Evolutionary conservation across 2,888 invertebrate species (phyloP).

Genomic region (Punctoribates punctum): DNA sequence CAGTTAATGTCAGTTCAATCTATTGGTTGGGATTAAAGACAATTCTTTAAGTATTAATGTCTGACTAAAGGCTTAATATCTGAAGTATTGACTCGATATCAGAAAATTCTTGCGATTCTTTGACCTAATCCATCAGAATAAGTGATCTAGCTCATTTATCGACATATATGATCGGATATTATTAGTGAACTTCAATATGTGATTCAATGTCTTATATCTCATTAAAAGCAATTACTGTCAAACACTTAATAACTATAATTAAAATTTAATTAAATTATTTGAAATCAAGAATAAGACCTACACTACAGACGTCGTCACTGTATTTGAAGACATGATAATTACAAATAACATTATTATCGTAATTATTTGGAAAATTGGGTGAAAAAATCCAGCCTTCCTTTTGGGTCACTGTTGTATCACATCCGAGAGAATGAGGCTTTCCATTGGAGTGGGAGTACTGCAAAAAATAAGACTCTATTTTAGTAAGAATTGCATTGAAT

Average conservation of each 20-base stretch:
- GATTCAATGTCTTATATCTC: background rate
- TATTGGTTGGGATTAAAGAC: background rate
- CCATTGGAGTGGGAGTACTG: background rate
- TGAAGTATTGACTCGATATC: too few relatives aligned
- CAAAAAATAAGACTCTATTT: background rate
- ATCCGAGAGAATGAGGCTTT: slow-evolving; percentile 14
- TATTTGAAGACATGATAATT: slow-evolving; percentile 47
- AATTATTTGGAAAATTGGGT: slow-evolving; percentile 48
- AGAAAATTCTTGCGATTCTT: too few relatives aligned
- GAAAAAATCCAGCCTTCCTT: slow-evolving; percentile 47
- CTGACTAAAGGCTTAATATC: too few relatives aligned
- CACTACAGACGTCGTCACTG: slow-evolving; percentile 47
- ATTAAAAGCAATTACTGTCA: background rate
- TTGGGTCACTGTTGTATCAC: slow-evolving; percentile 44
- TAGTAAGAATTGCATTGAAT: background rate
- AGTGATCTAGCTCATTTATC: background rate
- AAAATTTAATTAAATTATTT: background rate
- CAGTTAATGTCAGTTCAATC: slow-evolving; percentile 46
- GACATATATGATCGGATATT: background rate
- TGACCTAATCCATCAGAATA: background rate
- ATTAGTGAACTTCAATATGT: background rate
- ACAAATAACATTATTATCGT: slow-evolving; percentile 47
- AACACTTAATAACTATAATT: too few relatives aligned
- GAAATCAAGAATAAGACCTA: background rate
- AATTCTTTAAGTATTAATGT: background rate